Conservation (phyloP, 2,888 invertebrate genomes). For the Notocelia uddmanniana region DNA sequence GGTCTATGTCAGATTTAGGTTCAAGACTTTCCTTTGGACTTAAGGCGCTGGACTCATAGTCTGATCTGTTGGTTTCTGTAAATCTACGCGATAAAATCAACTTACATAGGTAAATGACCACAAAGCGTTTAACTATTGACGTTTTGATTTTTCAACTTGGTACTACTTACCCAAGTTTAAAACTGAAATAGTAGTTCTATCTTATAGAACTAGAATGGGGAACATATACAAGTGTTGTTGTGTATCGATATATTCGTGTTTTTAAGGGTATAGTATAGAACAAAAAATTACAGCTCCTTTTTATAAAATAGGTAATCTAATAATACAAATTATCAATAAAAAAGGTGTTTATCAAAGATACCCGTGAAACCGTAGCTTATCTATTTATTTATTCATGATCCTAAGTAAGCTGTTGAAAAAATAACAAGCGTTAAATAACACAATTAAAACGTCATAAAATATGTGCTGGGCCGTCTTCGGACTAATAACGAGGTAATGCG, state of each 20-base stretch:
- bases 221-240: neutral
- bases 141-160: no score
- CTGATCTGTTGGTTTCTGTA: no score
- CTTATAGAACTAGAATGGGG: no score
- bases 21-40: no score
- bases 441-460: constrained; percentile 77
- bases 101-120: no score
- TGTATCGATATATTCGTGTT: neutral
- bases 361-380: neutral
- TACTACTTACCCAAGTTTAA: no score
- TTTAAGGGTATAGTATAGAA: neutral
- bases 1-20: no score
- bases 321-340: neutral
- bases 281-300: neutral
- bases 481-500: constrained; percentile 75
- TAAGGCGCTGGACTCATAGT: no score
- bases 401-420: constrained; percentile 48
- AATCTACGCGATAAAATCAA: no score
- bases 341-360: neutral
- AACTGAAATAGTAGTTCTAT: no score
- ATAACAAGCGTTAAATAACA: constrained; percentile 75
- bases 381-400: neutral
- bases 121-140: no score
- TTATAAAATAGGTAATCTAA: neutral
- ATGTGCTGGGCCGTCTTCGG: constrained; percentile 65